phyloP scores from a whole-genome alignment of 2,888 invertebrate species.

The Drepanosiphum platanoidis region DNA sequence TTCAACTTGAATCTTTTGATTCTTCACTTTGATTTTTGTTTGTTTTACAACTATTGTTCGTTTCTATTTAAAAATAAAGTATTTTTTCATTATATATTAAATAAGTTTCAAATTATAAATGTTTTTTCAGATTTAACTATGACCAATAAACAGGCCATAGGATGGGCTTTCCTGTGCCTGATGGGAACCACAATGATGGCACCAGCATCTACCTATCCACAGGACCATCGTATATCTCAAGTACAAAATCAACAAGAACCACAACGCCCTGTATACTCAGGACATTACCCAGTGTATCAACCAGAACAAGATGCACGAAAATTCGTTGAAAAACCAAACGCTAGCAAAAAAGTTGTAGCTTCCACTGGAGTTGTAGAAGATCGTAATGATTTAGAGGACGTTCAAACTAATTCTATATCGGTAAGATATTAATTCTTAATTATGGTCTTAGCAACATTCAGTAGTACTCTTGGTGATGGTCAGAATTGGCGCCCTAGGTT shows the following conservation, averaged over 20 bases:
- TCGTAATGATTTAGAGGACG: slow-evolving; percentile 79
- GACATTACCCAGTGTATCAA: slow-evolving; percentile 56
- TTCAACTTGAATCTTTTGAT: neutral
- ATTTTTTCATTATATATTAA: too few relatives aligned
- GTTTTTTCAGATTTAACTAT: slow-evolving; percentile 46
- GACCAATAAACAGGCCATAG: slow-evolving; percentile 58
- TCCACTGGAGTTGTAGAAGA: slow-evolving; percentile 65
- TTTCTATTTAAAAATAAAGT: neutral
- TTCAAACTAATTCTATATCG: slow-evolving; percentile 82
- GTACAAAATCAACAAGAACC: slow-evolving; percentile 1
- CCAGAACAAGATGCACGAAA: slow-evolving; percentile 74
- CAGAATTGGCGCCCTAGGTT: too few relatives aligned
- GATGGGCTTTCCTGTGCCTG: slow-evolving; percentile 62
- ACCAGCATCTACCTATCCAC: slow-evolving; percentile 53
- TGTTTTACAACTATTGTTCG: neutral
- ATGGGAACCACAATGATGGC: slow-evolving; percentile 51
- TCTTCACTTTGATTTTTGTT: neutral
- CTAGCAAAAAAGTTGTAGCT: slow-evolving; percentile 85
- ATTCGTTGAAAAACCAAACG: slow-evolving; percentile 89
- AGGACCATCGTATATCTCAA: slow-evolving; percentile 39
- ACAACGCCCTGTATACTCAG: slow-evolving; percentile 41
- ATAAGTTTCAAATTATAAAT: neutral
- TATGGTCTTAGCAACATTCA: too few relatives aligned
- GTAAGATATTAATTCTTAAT: slow-evolving; percentile 65
- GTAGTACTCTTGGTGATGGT: too few relatives aligned